Conservation (phyloP, 1,140 invertebrate species). For the Drosophila novamexicana region DNA sequence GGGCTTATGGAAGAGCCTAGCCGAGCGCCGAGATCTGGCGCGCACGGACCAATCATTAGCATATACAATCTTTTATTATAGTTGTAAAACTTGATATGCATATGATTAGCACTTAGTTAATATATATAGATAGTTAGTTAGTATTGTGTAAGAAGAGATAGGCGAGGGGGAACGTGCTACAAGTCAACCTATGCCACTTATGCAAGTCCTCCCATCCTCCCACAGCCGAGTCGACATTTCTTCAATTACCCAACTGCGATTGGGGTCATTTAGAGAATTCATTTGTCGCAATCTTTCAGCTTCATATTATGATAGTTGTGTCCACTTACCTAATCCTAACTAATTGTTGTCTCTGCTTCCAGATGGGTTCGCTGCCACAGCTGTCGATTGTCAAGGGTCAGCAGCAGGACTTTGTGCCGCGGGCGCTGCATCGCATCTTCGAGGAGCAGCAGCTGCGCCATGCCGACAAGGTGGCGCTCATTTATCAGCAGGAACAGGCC, state of each 20-base stretch:
- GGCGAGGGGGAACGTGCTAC: too few species aligned
- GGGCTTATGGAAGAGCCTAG: too few species aligned
- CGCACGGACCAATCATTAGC: constrained; percentile 24
- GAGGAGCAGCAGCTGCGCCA: constrained; percentile 78
- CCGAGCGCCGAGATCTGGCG: neutral
- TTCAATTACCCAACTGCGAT: too few species aligned
- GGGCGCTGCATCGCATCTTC: constrained; percentile 86
- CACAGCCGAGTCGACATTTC: too few species aligned
- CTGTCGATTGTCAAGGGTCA: constrained; percentile 87
- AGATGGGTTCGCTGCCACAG: constrained; percentile 88
- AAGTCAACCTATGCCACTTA: too few species aligned
- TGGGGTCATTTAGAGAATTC: too few species aligned
- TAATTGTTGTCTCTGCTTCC: neutral
- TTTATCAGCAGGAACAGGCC: constrained; percentile 85
- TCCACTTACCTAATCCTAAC: neutral
- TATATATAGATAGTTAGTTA: neutral
- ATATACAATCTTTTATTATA: neutral
- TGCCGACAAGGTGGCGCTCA: constrained; percentile 85
- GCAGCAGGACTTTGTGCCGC: constrained; percentile 77
- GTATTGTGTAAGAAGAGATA: constrained; percentile 23
- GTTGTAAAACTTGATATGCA: constrained; percentile 19
- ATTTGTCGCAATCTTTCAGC: too few species aligned
- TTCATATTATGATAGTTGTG: too few species aligned
- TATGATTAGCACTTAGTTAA: constrained; percentile 31
- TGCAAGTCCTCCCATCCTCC: too few species aligned